phyloP scores from a whole-genome alignment of 2,113 vertebrate genomes.

The Hydrochoerus hydrochaeris region DNA sequence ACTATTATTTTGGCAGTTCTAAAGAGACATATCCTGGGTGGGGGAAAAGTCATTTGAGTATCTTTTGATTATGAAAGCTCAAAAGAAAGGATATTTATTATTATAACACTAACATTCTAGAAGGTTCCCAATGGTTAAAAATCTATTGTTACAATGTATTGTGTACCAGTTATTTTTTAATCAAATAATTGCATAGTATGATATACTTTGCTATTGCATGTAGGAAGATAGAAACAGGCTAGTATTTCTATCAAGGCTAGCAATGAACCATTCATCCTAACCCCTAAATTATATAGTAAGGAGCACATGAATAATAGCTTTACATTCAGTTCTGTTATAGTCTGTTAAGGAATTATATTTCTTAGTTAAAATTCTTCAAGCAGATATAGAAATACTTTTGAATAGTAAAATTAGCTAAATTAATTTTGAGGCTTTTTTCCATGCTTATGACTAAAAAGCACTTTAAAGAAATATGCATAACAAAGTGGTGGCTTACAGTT shows the following conservation, averaged over 20 bases:
- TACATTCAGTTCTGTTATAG: background rate
- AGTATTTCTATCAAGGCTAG: constrained; percentile 46
- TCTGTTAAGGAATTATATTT: constrained; percentile 18
- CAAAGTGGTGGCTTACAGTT: background rate
- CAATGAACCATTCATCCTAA: constrained; percentile 51
- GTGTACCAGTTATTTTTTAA: constrained; percentile 28
- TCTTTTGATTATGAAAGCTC: background rate
- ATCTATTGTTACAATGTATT: background rate
- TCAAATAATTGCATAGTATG: constrained; percentile 54
- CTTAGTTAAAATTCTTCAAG: constrained; percentile 43
- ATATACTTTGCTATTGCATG: background rate
- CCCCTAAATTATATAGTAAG: constrained; percentile 41
- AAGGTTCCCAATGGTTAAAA: constrained; percentile 24
- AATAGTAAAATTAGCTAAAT: constrained; percentile 37
- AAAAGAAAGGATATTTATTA: background rate
- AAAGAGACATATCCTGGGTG: background rate
- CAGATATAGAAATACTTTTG: constrained; percentile 37
- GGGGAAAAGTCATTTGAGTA: background rate
- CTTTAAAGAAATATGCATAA: background rate
- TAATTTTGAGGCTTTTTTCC: constrained; percentile 22
- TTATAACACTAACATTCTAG: background rate
- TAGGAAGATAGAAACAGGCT: constrained; percentile 50
- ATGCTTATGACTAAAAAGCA: background rate
- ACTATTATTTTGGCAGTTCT: constrained; percentile 10
- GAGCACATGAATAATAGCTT: constrained; percentile 48